These are phyloP conservation scores for Acanthococcus lagerstroemiae DNA, from an alignment of 2,888 invertebrate genomes.

Conservation along the genomic window DNA sequence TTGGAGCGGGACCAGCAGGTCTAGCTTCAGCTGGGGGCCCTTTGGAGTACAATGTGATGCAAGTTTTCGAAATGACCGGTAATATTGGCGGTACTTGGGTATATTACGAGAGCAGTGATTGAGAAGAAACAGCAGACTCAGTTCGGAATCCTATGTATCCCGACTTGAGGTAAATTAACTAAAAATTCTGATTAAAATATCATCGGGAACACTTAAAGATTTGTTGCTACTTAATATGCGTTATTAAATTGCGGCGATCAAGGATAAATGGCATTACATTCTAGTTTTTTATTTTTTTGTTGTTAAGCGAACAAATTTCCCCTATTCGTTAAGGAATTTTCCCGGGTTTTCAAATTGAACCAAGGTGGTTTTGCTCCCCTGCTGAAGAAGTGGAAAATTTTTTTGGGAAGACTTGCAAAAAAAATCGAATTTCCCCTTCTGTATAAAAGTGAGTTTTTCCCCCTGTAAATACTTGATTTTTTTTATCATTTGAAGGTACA, in stretches of 20 bases:
- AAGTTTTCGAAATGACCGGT: slow-evolving; percentile 64
- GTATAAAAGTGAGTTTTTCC: neutral
- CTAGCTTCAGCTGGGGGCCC: slow-evolving; percentile 27
- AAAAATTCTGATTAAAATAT: no score
- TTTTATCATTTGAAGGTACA: no score
- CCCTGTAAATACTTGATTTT: no score
- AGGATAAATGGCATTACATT: no score
- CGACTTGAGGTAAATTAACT: no score
- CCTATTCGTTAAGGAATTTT: neutral
- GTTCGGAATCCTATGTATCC: no score
- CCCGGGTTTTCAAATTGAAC: neutral
- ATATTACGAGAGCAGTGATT: slow-evolving; percentile 62
- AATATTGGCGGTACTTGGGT: slow-evolving; percentile 85
- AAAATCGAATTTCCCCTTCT: neutral
- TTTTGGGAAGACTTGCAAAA: neutral
- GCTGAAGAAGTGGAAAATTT: neutral
- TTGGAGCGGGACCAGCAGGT: slow-evolving; percentile 28
- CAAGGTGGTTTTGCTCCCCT: neutral
- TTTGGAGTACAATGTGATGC: slow-evolving; percentile 40
- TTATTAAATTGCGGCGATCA: no score
- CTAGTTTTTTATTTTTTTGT: no score
- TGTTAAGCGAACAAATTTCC: neutral
- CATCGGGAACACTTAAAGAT: no score
- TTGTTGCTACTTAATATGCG: no score
- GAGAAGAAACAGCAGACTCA: no score